Conservation (phyloP, 2,888 invertebrate genomes). For the Synanthedon vespiformis region DNA sequence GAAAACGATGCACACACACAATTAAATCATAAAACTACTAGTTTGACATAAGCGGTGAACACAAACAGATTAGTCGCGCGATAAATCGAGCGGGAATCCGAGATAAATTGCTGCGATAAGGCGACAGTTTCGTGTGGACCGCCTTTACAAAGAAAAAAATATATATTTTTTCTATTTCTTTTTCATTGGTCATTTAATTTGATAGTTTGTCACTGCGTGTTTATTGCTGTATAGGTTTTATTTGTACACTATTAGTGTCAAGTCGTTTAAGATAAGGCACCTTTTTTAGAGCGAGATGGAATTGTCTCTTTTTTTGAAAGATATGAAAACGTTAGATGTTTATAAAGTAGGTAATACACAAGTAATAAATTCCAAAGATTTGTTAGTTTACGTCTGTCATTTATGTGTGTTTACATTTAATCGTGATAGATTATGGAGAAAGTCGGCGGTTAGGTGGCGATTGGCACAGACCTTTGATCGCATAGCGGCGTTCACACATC, state of each 20-base stretch:
- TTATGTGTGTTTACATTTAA: constrained; percentile 1
- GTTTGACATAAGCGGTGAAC: constrained; percentile 13
- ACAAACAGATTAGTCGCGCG: constrained; percentile 37
- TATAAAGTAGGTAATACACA: background rate
- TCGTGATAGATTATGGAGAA: constrained; percentile 17
- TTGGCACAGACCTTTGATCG: constrained; percentile 34
- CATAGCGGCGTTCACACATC: constrained; percentile 30
- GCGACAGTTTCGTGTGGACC: constrained; percentile 15
- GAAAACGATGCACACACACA: constrained; percentile 11
- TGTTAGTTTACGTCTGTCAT: background rate
- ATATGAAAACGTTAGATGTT: background rate
- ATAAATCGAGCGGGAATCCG: constrained; percentile 26
- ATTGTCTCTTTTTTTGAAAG: background rate
- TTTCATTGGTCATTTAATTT: constrained; percentile 10
- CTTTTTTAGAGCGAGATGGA: no score
- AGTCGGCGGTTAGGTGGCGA: constrained; percentile 20
- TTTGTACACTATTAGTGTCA: background rate
- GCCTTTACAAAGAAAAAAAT: constrained; percentile 7
- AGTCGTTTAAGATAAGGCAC: background rate
- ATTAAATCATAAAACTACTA: constrained; percentile 40
- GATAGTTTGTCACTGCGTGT: background rate
- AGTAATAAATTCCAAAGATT: background rate
- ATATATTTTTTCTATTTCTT: constrained; percentile 12
- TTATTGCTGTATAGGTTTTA: constrained; percentile 2
- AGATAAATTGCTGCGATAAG: constrained; percentile 51